Evolutionary conservation across 2,888 invertebrate genomes (phyloP).

Genomic region (Ptychoptera contaminata): DNA sequence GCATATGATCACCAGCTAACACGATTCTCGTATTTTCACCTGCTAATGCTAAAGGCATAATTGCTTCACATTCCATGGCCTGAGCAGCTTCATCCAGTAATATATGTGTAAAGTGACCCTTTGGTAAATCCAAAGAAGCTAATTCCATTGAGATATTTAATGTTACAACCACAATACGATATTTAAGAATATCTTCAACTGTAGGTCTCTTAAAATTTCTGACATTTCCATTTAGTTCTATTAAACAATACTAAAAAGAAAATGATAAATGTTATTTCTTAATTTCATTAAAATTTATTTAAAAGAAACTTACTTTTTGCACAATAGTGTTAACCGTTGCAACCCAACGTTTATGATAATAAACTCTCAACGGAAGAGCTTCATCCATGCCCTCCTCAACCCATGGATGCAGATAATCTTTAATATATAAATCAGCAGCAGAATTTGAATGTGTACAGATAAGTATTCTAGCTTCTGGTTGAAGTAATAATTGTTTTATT

Average conservation of each 20-base stretch:
- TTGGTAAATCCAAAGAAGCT: slow-evolving; percentile 46
- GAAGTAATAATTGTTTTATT: slow-evolving; percentile 47
- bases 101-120: slow-evolving; percentile 58
- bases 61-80: slow-evolving; percentile 71
- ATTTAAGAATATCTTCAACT: slow-evolving; percentile 50
- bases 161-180: slow-evolving; percentile 63
- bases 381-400: slow-evolving; percentile 48
- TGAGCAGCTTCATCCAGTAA: slow-evolving; percentile 78
- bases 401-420: slow-evolving; percentile 66
- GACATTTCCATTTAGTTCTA: slow-evolving; percentile 37
- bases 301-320: slow-evolving; percentile 35
- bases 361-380: slow-evolving; percentile 57
- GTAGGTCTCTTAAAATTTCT: slow-evolving; percentile 51
- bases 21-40: slow-evolving; percentile 56
- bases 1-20: slow-evolving; percentile 74
- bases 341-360: slow-evolving; percentile 64
- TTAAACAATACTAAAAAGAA: slow-evolving; percentile 50
- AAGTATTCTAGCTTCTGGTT: slow-evolving; percentile 50
- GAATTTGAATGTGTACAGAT: slow-evolving; percentile 80
- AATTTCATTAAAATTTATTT: neutral
- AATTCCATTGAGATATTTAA: slow-evolving; percentile 62
- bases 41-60: slow-evolving; percentile 62
- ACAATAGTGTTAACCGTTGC: slow-evolving; percentile 58
- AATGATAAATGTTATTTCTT: slow-evolving; percentile 5
- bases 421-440: slow-evolving; percentile 71